Conservation (phyloP, 2,888 invertebrate genomes). For the Pandemis corylana region DNA sequence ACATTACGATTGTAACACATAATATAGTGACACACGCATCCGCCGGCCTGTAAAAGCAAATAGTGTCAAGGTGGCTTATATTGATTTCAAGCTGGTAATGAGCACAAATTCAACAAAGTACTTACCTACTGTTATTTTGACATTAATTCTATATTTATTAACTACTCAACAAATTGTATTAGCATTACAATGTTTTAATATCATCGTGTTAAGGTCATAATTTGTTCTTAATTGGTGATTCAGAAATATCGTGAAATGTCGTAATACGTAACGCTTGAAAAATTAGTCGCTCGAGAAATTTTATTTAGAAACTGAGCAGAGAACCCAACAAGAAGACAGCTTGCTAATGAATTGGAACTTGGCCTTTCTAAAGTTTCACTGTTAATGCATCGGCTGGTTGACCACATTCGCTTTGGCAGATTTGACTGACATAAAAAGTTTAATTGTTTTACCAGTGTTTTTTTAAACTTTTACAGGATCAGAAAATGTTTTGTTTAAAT, state of each 20-base stretch:
- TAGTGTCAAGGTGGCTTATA: conserved; percentile 78
- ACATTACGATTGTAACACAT: conserved; percentile 67
- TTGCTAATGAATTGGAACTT: conserved; percentile 49
- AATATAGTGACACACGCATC: conserved; percentile 67
- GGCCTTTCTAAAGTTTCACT: conserved; percentile 51
- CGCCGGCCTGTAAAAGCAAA: conserved; percentile 72
- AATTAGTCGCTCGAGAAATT: conserved; percentile 23
- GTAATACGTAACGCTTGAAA: conserved; percentile 19
- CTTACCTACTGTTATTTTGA: conserved; percentile 44
- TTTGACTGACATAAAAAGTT: conserved; percentile 22
- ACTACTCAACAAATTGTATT: conserved; percentile 29
- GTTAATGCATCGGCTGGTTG: conserved; percentile 47
- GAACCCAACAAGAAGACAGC: conserved; percentile 43
- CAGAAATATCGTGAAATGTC: not conserved
- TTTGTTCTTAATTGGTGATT: conserved; percentile 2
- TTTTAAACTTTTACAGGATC: not conserved
- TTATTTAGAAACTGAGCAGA: conserved; percentile 43
- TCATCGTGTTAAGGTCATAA: conserved; percentile 34
- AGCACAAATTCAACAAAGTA: conserved; percentile 56
- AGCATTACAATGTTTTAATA: conserved; percentile 21
- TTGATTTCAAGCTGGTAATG: conserved; percentile 76
- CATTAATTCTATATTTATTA: conserved; percentile 47
- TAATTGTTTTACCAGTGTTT: not conserved
- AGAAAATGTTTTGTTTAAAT: not conserved
- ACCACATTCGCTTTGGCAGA: conserved; percentile 47